Percentiles rank a stretch among this genome's conserved stretches.
phyloP scores from a whole-genome alignment of 2,113 vertebrate genomes.

The Urocynchramus pylzowi region DNA sequence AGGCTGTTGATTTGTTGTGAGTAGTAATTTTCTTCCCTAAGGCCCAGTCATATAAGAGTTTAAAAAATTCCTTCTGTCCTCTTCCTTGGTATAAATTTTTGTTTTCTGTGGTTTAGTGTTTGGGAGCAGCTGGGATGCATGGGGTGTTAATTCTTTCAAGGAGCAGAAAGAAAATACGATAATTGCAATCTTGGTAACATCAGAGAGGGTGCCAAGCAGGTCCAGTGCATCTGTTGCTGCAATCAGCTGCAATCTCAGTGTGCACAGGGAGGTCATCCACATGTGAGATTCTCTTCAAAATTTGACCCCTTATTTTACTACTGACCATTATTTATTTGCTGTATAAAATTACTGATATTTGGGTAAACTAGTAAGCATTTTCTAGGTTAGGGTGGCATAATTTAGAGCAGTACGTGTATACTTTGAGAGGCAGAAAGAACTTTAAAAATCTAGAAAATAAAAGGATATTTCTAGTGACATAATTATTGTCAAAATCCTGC shows the following conservation, averaged over 20 bases:
- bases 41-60: background rate
- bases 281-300: background rate
- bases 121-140: background rate
- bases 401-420: background rate
- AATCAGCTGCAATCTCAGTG: background rate
- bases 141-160: background rate
- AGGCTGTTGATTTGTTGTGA: background rate
- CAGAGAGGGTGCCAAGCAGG: background rate
- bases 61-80: background rate
- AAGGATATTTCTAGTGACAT: no score
- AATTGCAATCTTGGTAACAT: background rate
- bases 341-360: background rate
- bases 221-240: background rate
- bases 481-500: background rate
- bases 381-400: background rate
- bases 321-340: background rate
- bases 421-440: background rate
- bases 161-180: background rate
- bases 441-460: background rate
- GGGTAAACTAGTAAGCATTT: background rate
- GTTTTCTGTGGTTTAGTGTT: background rate
- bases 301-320: background rate
- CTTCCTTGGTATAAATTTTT: background rate
- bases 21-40: background rate
- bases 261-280: background rate